phyloP scores from a whole-genome alignment of 2,113 vertebrate species.

The Gavialis gangeticus region DNA sequence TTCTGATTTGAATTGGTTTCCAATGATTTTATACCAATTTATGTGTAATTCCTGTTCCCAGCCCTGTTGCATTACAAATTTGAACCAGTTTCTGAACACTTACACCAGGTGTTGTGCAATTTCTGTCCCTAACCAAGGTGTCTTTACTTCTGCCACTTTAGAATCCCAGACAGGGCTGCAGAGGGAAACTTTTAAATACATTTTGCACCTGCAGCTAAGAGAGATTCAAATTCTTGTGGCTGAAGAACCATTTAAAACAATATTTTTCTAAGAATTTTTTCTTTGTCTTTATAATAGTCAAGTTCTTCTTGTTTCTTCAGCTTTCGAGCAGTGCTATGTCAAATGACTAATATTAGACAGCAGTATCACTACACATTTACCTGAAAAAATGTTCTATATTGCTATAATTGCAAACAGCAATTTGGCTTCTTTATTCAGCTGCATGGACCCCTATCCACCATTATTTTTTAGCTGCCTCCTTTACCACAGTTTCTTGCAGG shows the following conservation, averaged over 20 bases:
- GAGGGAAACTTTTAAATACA: background rate
- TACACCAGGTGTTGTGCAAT: no score
- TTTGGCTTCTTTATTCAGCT: background rate
- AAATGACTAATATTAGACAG: constrained; percentile 5
- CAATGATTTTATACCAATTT: no score
- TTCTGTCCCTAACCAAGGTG: background rate
- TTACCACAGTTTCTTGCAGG: background rate
- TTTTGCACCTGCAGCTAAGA: background rate
- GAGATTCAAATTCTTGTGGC: background rate
- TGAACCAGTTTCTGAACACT: no score
- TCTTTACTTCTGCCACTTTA: background rate
- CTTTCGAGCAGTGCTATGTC: constrained; percentile 20
- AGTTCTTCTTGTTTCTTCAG: background rate
- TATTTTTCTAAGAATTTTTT: background rate
- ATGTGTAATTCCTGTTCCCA: no score
- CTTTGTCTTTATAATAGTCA: background rate
- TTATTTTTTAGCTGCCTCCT: background rate
- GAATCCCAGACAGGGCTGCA: background rate
- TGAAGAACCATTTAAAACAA: background rate
- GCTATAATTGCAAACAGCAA: background rate
- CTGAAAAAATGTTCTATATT: background rate
- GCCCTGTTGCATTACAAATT: no score
- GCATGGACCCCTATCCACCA: background rate
- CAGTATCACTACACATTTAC: background rate
- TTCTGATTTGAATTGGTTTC: no score